A percentile compares a stretch with the other conserved stretches of the same genome.
Conservation (phyloP, 2,888 invertebrate species). For the Eristalis pertinax region DNA sequence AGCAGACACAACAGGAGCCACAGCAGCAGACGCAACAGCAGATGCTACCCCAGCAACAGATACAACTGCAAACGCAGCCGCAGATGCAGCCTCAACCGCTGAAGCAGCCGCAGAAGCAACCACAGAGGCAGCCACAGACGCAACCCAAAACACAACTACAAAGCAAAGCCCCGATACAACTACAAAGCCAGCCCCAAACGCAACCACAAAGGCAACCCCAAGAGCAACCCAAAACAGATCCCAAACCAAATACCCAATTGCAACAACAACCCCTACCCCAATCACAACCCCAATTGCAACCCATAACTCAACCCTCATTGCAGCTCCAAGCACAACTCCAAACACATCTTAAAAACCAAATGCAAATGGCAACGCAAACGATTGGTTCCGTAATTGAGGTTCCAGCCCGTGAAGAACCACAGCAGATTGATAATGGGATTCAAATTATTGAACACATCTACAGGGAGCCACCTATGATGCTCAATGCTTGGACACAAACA, state of each 20-base stretch:
- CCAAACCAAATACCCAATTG: background rate
- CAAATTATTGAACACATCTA: slow-evolving; percentile 14
- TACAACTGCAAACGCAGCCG: too few relatives aligned
- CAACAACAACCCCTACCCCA: background rate
- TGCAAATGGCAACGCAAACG: background rate
- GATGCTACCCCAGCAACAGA: too few relatives aligned
- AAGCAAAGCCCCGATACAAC: background rate
- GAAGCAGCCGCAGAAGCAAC: background rate
- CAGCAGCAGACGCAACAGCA: too few relatives aligned
- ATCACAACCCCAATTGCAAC: background rate
- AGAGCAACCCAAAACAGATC: too few relatives aligned
- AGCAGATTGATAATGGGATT: background rate
- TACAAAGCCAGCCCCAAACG: background rate
- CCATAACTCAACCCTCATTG: background rate
- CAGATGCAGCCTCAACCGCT: background rate
- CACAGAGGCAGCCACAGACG: background rate
- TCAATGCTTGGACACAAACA: slow-evolving; percentile 78
- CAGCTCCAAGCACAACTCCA: background rate
- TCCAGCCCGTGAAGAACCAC: background rate
- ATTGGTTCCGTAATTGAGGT: background rate
- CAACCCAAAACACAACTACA: background rate
- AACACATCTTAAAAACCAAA: background rate
- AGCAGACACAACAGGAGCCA: too few relatives aligned
- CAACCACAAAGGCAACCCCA: background rate
- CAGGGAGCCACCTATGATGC: slow-evolving; percentile 69